Base-by-base conservation (phyloP, 2,888 invertebrate genomes). In the Parapristionchus giblindavisi region DNA sequence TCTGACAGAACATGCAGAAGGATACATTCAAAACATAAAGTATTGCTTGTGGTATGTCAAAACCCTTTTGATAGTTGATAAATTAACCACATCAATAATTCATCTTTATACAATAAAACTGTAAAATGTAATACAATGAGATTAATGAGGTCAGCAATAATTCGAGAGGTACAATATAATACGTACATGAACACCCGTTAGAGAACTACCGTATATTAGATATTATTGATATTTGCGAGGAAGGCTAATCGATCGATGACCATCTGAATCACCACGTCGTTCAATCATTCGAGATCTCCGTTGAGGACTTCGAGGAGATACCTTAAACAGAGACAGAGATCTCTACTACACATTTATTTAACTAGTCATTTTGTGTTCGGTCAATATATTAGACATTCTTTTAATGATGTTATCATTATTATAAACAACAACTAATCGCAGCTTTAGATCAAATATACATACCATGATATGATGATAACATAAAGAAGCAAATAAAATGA, bases 241-340 rank as follows among this genome's bases (percentile, higher is more conserved):
- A 8, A 68, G 38, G 36, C 68, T 68, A 51, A 36, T 68, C 34
- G 68, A 68, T 52, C 68, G 51, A 68, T 68, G 36, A 34, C 68
- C 63, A 17, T 65, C 63, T 65, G 43, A 48, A 6, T 68, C 61
- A 3, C 27, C 52, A 24, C 21, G 32, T 24, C 68, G 43, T 40
- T 27, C n/a, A n/a, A 27, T 52, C 68, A 68, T 68, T 0, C 68
- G 6, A 2, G 68, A 68, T 52, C 68, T 8, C 8, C 68, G 34
- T 34, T 52, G 34, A 1, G 52, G 8, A 68, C 68, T 68, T 34
- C 68, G 17, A 1, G 48, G 51, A 11, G 68, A 52, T 52, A 68
- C 68, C 68, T n/a, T n/a, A n/a, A n/a, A n/a, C n/a, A n/a, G n/a
- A n/a, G n/a, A n/a, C n/a, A n/a, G n/a, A n/a, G n/a, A n/a, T n/a